These are phyloP conservation scores for Agrenia bidenticulata DNA, from an alignment of 2,888 invertebrate species.

Conservation along the genomic window DNA sequence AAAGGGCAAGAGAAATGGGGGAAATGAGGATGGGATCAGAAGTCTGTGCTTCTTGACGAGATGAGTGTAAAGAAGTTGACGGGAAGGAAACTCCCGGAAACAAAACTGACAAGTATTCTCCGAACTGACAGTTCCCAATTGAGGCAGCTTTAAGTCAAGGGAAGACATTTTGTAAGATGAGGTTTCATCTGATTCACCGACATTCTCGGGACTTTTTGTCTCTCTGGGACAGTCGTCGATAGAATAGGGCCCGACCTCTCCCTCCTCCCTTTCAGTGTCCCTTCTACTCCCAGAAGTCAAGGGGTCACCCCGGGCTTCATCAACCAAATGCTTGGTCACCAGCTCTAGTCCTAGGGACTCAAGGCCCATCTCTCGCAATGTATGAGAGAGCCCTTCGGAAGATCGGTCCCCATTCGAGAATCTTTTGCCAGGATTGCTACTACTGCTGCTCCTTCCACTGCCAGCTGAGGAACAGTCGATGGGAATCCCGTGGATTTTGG, in stretches of 20 bases:
- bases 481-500: slow-evolving; percentile 65
- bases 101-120: slow-evolving; percentile 51
- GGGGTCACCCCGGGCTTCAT: slow-evolving; percentile 14
- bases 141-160: slow-evolving; percentile 33
- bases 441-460: slow-evolving; percentile 15
- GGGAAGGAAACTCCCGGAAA: slow-evolving; percentile 47
- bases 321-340: slow-evolving; percentile 41
- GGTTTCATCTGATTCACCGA: slow-evolving; percentile 30
- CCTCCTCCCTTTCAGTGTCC: slow-evolving; percentile 30
- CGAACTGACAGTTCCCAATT: slow-evolving; percentile 34
- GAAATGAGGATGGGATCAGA: slow-evolving; percentile 45
- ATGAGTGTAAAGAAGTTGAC: slow-evolving; percentile 44
- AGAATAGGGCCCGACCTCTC: slow-evolving; percentile 24
- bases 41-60: slow-evolving; percentile 48
- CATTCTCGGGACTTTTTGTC: slow-evolving; percentile 37
- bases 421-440: slow-evolving; percentile 20
- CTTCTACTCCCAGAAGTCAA: slow-evolving; percentile 4
- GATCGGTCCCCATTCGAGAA: not conserved
- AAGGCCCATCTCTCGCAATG: slow-evolving; percentile 41
- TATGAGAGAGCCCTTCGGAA: slow-evolving; percentile 8
- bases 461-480: slow-evolving; percentile 25
- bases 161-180: slow-evolving; percentile 44
- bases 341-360: slow-evolving; percentile 40
- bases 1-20: slow-evolving; percentile 50
- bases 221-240: slow-evolving; percentile 19